phyloP scores from a whole-genome alignment of 1,140 invertebrate genomes.

The Heliconius congener region DNA sequence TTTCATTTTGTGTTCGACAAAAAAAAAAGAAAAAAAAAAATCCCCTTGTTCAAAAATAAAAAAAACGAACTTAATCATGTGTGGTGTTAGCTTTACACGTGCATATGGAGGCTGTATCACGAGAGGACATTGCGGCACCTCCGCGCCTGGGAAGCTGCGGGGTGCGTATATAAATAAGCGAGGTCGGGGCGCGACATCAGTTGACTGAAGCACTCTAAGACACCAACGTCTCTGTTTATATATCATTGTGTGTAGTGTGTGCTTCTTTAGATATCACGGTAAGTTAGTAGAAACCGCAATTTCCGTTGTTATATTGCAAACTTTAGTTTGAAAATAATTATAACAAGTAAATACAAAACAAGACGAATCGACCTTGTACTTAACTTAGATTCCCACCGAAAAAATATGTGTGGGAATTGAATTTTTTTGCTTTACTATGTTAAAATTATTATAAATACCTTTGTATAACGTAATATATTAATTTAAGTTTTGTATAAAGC shows the following conservation, averaged over 20 bases:
- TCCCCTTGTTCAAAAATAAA: background rate
- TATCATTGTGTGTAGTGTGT: constrained; percentile 56
- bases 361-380: constrained; percentile 25
- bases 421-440: constrained; percentile 4
- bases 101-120: constrained; percentile 54
- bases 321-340: constrained; percentile 13
- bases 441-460: constrained; percentile 18
- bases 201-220: constrained; percentile 51
- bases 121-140: constrained; percentile 66
- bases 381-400: constrained; percentile 28
- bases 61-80: background rate
- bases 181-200: constrained; percentile 62
- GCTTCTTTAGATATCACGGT: constrained; percentile 40
- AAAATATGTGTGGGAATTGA: constrained; percentile 26
- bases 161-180: constrained; percentile 66
- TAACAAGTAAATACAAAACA: constrained; percentile 25
- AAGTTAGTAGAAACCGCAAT: constrained; percentile 23
- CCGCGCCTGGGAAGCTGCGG: constrained; percentile 52
- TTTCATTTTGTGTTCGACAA: too few species aligned
- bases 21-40: background rate
- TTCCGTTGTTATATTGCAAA: background rate
- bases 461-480: background rate
- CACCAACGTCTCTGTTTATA: constrained; percentile 30
- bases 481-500: background rate
- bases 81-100: constrained; percentile 1